These are phyloP conservation scores for Sitobion miscanthi DNA, from an alignment of 1,140 invertebrate species.

Conservation along the genomic window DNA sequence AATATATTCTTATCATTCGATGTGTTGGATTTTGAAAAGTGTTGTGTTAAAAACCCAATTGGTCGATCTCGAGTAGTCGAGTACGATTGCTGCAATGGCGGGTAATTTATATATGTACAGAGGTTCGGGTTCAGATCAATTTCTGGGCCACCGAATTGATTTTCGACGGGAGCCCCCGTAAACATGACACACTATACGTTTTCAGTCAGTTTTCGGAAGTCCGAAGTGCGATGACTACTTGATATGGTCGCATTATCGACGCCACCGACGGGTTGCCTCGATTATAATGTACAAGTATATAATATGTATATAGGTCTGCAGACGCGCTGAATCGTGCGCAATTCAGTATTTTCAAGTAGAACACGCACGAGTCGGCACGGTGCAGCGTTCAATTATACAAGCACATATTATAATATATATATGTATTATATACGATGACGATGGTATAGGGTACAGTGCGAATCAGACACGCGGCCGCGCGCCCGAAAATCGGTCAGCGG, in stretches of 20 bases:
- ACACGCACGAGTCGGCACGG: neutral
- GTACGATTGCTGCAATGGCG: neutral
- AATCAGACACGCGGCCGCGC: neutral
- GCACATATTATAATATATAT: neutral
- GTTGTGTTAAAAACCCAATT: neutral
- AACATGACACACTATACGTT: neutral
- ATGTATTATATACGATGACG: neutral
- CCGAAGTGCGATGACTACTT: neutral
- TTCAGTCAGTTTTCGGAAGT: neutral
- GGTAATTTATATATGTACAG: neutral
- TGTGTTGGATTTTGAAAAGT: neutral
- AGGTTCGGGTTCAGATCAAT: neutral
- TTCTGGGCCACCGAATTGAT: neutral
- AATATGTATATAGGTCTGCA: neutral
- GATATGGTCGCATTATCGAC: neutral
- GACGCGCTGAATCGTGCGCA: neutral
- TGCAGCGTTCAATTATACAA: neutral
- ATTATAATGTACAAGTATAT: neutral
- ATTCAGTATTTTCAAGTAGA: constrained; percentile 16
- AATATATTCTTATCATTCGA: neutral
- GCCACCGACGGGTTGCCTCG: neutral
- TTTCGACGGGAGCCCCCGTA: neutral
- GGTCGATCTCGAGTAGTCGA: neutral
- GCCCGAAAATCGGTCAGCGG: constrained; percentile 29
- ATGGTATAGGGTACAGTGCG: neutral